Evolutionary conservation across 2,888 invertebrate genomes (phyloP).

Genomic region (Carabus problematicus): DNA sequence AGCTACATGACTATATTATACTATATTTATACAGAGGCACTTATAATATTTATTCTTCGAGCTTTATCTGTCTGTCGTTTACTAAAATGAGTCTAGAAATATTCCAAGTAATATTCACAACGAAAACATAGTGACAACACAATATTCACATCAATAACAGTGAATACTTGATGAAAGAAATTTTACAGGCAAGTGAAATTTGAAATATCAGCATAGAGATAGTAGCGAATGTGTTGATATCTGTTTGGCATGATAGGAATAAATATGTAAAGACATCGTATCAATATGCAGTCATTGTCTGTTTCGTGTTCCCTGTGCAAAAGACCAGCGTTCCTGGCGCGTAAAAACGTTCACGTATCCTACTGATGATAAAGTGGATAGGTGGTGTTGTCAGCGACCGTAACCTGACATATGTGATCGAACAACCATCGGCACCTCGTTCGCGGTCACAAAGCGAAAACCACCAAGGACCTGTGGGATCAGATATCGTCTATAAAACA

Average conservation of each 20-base stretch:
- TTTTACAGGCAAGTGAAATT: no score
- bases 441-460: conserved; percentile 17
- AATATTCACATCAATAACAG: no score
- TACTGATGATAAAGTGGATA: conserved; percentile 8
- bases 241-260: neutral
- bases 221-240: no score
- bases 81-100: no score
- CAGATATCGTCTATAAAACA: conserved; percentile 41
- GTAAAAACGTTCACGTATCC: neutral
- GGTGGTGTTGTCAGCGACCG: conserved; percentile 3
- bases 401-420: conserved; percentile 16
- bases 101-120: no score
- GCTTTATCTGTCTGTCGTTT: no score
- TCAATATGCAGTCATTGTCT: conserved; percentile 12
- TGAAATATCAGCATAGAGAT: no score
- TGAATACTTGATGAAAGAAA: no score
- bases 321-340: conserved; percentile 2
- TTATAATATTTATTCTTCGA: no score
- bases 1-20: no score
- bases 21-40: no score
- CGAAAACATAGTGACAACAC: no score
- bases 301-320: conserved; percentile 2
- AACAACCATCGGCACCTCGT: conserved; percentile 13
- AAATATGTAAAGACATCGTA: conserved; percentile 23
- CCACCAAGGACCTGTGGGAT: conserved; percentile 18